Percentiles rank a stretch among this genome's conserved stretches.
Conservation (phyloP, 2,797 vertebrate genomes). For the Sebastes diaconus region DNA sequence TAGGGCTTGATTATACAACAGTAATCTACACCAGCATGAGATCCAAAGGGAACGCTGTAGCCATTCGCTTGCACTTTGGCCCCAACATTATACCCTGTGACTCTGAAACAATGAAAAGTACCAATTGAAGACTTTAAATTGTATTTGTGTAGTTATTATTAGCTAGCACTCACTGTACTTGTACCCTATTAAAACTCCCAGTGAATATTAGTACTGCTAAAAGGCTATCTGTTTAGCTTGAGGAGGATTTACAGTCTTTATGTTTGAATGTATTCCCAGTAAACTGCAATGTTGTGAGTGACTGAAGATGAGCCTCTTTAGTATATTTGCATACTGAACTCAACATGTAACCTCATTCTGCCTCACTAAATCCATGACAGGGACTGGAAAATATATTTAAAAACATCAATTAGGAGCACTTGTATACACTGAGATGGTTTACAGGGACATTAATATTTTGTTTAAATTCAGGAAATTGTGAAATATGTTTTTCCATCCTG, state of each 20-base stretch:
- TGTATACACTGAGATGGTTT: neutral
- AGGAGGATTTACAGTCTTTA: neutral
- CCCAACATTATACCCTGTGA: neutral
- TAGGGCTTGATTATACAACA: slow-evolving; percentile 52
- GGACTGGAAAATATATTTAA: neutral
- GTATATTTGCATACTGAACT: slow-evolving; percentile 1
- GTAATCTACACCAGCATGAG: slow-evolving; percentile 69
- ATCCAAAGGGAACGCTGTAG: slow-evolving; percentile 26
- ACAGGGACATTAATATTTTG: neutral
- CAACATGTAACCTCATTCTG: slow-evolving; percentile 40
- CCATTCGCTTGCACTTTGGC: slow-evolving; percentile 13
- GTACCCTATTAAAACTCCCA: neutral
- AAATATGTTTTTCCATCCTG: neutral
- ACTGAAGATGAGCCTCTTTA: neutral
- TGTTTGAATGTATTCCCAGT: slow-evolving; percentile 20
- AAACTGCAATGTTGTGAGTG: neutral
- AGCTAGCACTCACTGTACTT: neutral
- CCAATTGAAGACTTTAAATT: neutral
- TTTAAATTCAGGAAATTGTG: slow-evolving; percentile 18
- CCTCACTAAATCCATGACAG: slow-evolving; percentile 8
- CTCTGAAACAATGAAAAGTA: neutral
- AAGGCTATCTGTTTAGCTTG: neutral
- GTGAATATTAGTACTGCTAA: neutral
- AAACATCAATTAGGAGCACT: neutral
- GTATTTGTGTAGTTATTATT: neutral